Base-by-base conservation (phyloP, 1,140 invertebrate genomes). In the Procambarus virginalis region DNA sequence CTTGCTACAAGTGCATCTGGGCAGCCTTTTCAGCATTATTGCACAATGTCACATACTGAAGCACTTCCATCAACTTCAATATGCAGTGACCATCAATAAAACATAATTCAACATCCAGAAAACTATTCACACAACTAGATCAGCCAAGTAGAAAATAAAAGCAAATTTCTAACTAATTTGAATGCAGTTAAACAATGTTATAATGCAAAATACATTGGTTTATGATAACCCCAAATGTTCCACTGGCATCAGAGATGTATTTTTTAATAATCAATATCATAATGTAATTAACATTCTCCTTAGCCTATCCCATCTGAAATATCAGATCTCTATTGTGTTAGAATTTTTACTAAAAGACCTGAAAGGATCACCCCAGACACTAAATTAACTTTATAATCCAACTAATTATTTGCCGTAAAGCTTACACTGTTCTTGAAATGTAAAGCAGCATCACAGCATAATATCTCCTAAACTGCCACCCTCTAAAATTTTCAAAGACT, bases 191-290 rank as follows among this genome's bases (percentile, higher is more conserved):
- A 73, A 34, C 6, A 34, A 73, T 22, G 6, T 8, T 22, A 34
- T 73, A 73, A 34, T 34, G 5, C 22, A 73, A 0, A 73, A 6
- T 22, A 73, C 5, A 73, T 73, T 22, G n/a, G 22, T 34, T 34
- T 73, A 73, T 73, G 68, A 73, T 73, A 73, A 73, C 68, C 68
- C 68, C 68, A 73, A 73, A 73, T 73, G 2, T 34, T 73, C 68
- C n/a, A 73, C 34, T 22, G 3, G n/a, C 20, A 73, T 22, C 17
- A 73, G 2, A 73, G 20, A 9, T 73, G 68, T 10, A 73, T 34
- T 34, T 70, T n/a, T 73, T 73, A 9, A 6, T 34, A 73, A 73
- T 34, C n/a, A 22, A 73, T 64, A 64, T 64, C 60, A 12, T 14
- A 64, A 14, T 12, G 60, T 64, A 64, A 17, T 64, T 64, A 64